A percentile compares a stretch with the other conserved stretches of the same genome.
phyloP scores from a whole-genome alignment of 2,888 invertebrate species.

The Aleiodes testaceus region DNA sequence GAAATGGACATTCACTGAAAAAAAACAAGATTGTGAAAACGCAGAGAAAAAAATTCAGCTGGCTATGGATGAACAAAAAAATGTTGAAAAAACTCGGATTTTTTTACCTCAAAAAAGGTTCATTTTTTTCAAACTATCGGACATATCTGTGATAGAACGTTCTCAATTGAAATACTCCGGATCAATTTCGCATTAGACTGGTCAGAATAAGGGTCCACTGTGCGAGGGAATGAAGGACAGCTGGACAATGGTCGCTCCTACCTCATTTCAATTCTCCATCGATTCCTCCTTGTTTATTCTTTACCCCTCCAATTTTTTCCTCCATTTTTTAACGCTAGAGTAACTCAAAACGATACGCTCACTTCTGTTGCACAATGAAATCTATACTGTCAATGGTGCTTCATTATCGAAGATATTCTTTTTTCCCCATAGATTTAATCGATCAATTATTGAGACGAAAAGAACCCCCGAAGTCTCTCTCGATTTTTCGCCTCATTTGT shows the following conservation, averaged over 20 bases:
- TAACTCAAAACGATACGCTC: slow-evolving; percentile 49
- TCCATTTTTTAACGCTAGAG: slow-evolving; percentile 2
- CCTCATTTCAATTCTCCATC: slow-evolving; percentile 39
- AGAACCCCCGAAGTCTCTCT: no score
- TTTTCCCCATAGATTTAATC: not conserved
- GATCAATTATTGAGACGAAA: no score
- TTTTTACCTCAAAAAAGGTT: slow-evolving; percentile 29
- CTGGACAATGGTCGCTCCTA: slow-evolving; percentile 62
- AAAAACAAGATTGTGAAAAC: slow-evolving; percentile 30
- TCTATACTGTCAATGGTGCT: not conserved
- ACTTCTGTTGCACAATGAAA: slow-evolving; percentile 28
- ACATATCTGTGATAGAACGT: slow-evolving; percentile 61
- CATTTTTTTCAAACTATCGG: slow-evolving; percentile 48
- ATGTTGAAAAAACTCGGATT: slow-evolving; percentile 34
- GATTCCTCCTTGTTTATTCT: slow-evolving; percentile 27
- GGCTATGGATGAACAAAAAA: slow-evolving; percentile 47
- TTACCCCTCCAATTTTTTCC: slow-evolving; percentile 40
- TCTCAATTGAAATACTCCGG: slow-evolving; percentile 62
- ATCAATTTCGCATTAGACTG: slow-evolving; percentile 64
- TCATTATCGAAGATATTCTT: slow-evolving; percentile 3
- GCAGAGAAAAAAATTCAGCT: slow-evolving; percentile 44
- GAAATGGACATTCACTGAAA: slow-evolving; percentile 34
- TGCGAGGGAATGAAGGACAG: slow-evolving; percentile 65
- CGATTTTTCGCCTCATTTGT: not conserved
- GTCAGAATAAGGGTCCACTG: slow-evolving; percentile 57